A percentile compares a stretch with the other conserved stretches of the same genome.
Conservation (phyloP, 2,888 invertebrate genomes). For the Drosophila neotestacea region DNA sequence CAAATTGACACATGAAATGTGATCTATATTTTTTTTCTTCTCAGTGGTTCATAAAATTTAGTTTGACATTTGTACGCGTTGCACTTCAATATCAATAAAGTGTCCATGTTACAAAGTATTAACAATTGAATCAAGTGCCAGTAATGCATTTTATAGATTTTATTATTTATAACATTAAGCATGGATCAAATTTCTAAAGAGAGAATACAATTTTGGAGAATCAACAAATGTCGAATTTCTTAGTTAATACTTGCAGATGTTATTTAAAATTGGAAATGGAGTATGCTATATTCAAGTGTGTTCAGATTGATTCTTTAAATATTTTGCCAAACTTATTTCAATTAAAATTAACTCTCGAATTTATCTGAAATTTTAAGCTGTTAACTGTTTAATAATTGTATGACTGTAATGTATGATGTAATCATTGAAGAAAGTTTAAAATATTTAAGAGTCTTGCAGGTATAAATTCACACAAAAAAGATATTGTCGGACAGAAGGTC, state of each 20-base stretch:
- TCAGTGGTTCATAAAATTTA: slow-evolving; percentile 4
- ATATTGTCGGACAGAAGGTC: not conserved
- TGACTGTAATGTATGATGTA: too few relatives aligned
- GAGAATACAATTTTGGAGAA: too few relatives aligned
- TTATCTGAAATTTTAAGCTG: not conserved
- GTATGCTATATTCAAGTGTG: too few relatives aligned
- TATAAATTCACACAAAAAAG: not conserved
- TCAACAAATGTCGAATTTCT: too few relatives aligned
- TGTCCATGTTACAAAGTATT: not conserved
- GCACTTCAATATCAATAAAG: slow-evolving; percentile 23
- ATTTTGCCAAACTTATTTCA: too few relatives aligned
- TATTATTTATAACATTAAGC: too few relatives aligned
- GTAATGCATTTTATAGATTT: not conserved
- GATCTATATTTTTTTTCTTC: slow-evolving; percentile 13
- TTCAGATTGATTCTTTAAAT: too few relatives aligned
- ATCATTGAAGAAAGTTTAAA: too few relatives aligned
- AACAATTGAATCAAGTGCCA: not conserved
- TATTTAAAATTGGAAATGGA: too few relatives aligned
- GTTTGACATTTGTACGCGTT: slow-evolving; percentile 1
- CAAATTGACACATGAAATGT: slow-evolving; percentile 30
- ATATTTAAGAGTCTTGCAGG: not conserved
- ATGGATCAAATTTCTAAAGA: too few relatives aligned
- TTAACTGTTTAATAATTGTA: not conserved
- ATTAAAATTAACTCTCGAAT: too few relatives aligned
- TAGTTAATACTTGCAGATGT: too few relatives aligned